Percentiles rank a stretch among this genome's conserved stretches.
Evolutionary conservation across 1,140 invertebrate genomes (phyloP).

Genomic region (Aphis gossypii): DNA sequence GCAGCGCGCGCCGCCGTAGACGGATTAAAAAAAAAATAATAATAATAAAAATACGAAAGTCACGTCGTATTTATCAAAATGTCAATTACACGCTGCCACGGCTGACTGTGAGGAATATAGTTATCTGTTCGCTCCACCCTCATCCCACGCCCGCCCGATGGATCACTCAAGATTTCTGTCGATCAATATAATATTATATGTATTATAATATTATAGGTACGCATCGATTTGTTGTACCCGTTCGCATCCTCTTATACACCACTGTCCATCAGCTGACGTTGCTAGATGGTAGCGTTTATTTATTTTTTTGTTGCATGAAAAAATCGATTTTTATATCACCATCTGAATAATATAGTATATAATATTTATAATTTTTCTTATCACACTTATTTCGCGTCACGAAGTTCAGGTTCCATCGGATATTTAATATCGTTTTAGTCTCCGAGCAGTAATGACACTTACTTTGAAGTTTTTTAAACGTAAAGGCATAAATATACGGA

Average conservation of each 20-base stretch:
- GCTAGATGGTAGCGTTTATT: neutral
- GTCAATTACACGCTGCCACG: conserved; percentile 32
- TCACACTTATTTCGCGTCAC: neutral
- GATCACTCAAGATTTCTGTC: conserved; percentile 36
- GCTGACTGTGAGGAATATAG: neutral
- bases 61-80: conserved; percentile 57
- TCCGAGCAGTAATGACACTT: neutral
- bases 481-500: neutral
- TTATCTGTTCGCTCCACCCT: conserved; percentile 18
- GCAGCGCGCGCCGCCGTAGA: neutral
- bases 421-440: neutral
- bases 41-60: conserved; percentile 55
- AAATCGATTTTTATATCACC: neutral
- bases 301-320: neutral
- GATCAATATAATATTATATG: neutral
- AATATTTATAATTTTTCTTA: neutral
- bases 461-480: neutral
- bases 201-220: neutral
- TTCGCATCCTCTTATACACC: neutral
- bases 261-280: neutral
- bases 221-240: neutral
- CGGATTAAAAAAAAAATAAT: conserved; percentile 43
- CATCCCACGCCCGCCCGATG: neutral
- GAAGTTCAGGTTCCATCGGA: neutral
- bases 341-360: no score